Percentiles rank a stretch among this genome's conserved stretches.
Evolutionary conservation across 2,797 vertebrate genomes (phyloP).

Genomic region (Graptemys geographica): DNA sequence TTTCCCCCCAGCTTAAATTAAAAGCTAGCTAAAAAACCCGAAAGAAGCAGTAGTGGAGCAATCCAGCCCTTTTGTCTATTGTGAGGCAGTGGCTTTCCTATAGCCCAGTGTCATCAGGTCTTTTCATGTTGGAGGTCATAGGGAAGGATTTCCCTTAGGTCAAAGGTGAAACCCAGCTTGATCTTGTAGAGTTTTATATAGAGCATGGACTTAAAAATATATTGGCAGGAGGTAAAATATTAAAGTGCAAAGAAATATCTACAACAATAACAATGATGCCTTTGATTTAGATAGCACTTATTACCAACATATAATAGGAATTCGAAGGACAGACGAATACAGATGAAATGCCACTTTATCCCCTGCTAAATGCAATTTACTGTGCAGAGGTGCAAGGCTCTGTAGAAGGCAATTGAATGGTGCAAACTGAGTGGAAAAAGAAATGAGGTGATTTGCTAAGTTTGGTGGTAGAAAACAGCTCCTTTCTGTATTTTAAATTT

Average conservation of each 20-base stretch:
- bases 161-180: constrained; percentile 17
- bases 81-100: not conserved
- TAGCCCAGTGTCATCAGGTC: not conserved
- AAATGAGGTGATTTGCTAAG: not conserved
- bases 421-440: too few relatives aligned
- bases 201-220: not conserved
- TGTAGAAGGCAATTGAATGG: not conserved
- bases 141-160: constrained; percentile 38
- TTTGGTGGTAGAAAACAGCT: rapidly evolving
- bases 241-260: not conserved
- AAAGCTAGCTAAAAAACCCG: not conserved
- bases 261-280: not conserved
- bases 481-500: rapidly evolving
- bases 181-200: not conserved
- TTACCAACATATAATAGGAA: not conserved
- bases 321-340: not conserved
- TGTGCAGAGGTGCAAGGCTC: not conserved
- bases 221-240: not conserved
- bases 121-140: not conserved
- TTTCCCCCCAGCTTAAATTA: too few relatives aligned
- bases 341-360: too few relatives aligned
- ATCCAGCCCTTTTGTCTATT: not conserved
- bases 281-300: not conserved
- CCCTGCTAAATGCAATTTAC: not conserved
- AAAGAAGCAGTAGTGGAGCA: not conserved